Percentiles rank a stretch among this genome's conserved stretches.
These are phyloP conservation scores for Ophion obscuratus DNA, from an alignment of 2,888 invertebrate species.

Conservation along the genomic window DNA sequence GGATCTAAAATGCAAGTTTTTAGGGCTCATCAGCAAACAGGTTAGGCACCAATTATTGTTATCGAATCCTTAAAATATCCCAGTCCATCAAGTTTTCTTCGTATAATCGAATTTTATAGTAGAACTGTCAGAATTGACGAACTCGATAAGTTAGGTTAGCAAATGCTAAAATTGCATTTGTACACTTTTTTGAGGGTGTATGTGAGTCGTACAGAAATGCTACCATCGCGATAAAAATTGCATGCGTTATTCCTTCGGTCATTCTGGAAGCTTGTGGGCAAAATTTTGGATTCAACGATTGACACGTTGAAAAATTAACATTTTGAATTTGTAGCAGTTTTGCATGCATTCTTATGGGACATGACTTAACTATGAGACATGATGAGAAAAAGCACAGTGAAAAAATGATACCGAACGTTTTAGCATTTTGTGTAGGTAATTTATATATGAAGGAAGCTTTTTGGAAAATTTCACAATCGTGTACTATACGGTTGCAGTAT, in stretches of 20 bases:
- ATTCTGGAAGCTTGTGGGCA: neutral
- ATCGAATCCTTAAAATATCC: neutral
- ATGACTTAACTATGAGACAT: too few relatives aligned
- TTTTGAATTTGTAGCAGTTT: too few relatives aligned
- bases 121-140: neutral
- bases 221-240: neutral
- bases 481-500: too few relatives aligned
- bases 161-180: neutral
- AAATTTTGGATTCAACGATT: neutral
- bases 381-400: too few relatives aligned
- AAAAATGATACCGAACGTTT: too few relatives aligned
- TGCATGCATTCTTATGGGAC: too few relatives aligned
- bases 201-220: neutral
- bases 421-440: too few relatives aligned
- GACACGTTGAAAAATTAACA: too few relatives aligned
- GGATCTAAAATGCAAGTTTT: constrained; percentile 80
- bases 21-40: constrained; percentile 80
- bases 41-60: constrained; percentile 65
- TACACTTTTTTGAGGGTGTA: neutral
- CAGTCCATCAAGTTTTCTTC: neutral
- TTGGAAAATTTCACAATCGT: too few relatives aligned
- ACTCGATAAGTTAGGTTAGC: constrained; percentile 39
- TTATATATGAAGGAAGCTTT: too few relatives aligned
- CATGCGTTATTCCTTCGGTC: neutral
- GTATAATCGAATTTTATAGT: constrained; percentile 3